A percentile compares a stretch with the other conserved stretches of the same genome.
phyloP scores from a whole-genome alignment of 2,113 vertebrate species.

The Lampris incognitus region DNA sequence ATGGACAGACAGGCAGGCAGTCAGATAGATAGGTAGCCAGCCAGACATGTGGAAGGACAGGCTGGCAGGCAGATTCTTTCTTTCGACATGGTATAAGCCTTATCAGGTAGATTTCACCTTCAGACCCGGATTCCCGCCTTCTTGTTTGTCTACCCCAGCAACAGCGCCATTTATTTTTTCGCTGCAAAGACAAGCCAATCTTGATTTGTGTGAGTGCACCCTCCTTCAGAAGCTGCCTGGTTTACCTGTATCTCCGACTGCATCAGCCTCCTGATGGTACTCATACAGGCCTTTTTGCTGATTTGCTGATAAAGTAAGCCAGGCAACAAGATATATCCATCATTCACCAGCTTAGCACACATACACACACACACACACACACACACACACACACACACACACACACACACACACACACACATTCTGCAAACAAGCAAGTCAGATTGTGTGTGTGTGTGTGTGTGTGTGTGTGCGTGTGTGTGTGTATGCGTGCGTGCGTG shows the following conservation, averaged over 20 bases:
- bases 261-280: slow-evolving; percentile 76
- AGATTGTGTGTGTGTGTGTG: slow-evolving; percentile 1
- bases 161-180: slow-evolving; percentile 72
- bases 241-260: slow-evolving; percentile 74
- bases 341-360: slow-evolving; percentile 71
- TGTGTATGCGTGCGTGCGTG: not conserved
- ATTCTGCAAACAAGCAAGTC: not conserved
- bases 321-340: slow-evolving; percentile 77
- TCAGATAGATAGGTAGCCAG: too few species aligned
- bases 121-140: slow-evolving; percentile 61
- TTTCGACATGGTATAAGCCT: slow-evolving; percentile 64
- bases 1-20: too few species aligned
- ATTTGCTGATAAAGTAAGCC: slow-evolving; percentile 76
- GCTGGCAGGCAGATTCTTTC: slow-evolving; percentile 26
- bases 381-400: slow-evolving; percentile 7
- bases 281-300: slow-evolving; percentile 72
- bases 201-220: slow-evolving; percentile 75
- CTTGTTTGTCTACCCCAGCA: slow-evolving; percentile 71
- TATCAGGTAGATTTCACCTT: slow-evolving; percentile 60
- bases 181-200: slow-evolving; percentile 76
- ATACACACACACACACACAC: not conserved
- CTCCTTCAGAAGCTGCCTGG: slow-evolving; percentile 64
- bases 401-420: not conserved
- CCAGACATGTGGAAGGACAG: too few species aligned
- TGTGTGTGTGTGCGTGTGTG: not conserved